Evolutionary conservation across 2,113 vertebrate species (phyloP), one percentile per base, ranked within the genome.

Genomic region (Pipa parva): DNA sequence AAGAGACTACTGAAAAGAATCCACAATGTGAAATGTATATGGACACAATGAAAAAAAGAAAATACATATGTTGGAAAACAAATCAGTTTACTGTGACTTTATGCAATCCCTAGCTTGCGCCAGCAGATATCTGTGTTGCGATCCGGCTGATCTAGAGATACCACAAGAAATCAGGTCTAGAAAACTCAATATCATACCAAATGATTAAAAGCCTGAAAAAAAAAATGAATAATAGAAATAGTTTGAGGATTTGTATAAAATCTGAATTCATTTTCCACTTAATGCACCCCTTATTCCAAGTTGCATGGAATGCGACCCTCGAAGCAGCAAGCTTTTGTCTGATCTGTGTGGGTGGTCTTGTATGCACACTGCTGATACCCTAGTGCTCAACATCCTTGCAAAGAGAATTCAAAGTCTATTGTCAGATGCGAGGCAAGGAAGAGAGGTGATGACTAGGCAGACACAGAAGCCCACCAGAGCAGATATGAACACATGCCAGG

Each of bases 271-370:
- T 42, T 56, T 50, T 24, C 48, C 21, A 24, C 22, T 22, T 50
- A 25, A 12, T 24, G 33, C 31, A 42, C 24, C 50, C 45, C 28
- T 21, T 28, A 55, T 59, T 42, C 17, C 51, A 42, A 60, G 22
- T 50, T 28, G 29, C 39, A 52, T 22, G 46, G 45, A 60, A 69
- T 60, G 65, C 12, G 22, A 26, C 33, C 48, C 27, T n/a, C 52
- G 28, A 60, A 52, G 46, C 46, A 49, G 22, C 31, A 29, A 8
- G 31, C n/a, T 36, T n/a, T 24, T 25, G 46, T 52, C 42, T 69
- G 65, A 69, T 69, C 65, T 49, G 33, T 22, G 56, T 69, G 65
- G 65, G 65, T 69, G 65, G 65, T 69, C 65, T 60, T 52, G 27
- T 46, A 59, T 26, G 26, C 55, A 59, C 21, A 36, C 13, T 59